These are phyloP conservation scores for Pongo pygmaeus DNA, from an alignment of 2,113 vertebrate genomes.

Conservation along the genomic window DNA sequence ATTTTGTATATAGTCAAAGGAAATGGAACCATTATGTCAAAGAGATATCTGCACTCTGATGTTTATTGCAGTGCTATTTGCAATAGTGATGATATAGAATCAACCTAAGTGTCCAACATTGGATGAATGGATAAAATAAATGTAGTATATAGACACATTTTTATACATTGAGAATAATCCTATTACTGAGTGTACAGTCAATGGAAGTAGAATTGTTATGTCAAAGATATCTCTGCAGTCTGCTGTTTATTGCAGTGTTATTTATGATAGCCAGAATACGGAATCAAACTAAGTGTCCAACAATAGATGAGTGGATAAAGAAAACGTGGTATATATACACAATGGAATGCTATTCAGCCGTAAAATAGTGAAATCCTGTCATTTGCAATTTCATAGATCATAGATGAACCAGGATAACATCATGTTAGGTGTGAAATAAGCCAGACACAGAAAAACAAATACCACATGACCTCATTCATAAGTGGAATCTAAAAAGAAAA, in stretches of 20 bases:
- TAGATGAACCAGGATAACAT: not conserved
- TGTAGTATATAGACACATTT: too few relatives aligned
- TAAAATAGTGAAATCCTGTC: not conserved
- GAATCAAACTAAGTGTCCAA: not conserved
- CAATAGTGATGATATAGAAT: not conserved
- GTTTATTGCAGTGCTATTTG: not conserved
- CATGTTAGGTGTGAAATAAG: not conserved
- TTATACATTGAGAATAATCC: not conserved
- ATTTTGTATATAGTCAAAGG: not conserved
- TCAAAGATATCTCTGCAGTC: not conserved
- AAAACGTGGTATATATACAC: not conserved
- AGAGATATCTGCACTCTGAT: not conserved
- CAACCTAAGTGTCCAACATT: not conserved
- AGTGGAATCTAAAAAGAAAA: not conserved
- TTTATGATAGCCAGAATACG: not conserved
- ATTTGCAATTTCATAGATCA: not conserved
- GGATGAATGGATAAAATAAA: not conserved
- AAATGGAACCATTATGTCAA: not conserved
- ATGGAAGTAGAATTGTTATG: not conserved
- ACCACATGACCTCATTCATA: not conserved
- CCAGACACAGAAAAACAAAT: not conserved
- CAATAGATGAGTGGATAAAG: not conserved
- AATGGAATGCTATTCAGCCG: not conserved
- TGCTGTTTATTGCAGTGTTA: not conserved
- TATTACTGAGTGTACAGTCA: not conserved